Evolutionary conservation across 1,140 invertebrate species (phyloP).

Genomic region (Tigriopus japonicus): DNA sequence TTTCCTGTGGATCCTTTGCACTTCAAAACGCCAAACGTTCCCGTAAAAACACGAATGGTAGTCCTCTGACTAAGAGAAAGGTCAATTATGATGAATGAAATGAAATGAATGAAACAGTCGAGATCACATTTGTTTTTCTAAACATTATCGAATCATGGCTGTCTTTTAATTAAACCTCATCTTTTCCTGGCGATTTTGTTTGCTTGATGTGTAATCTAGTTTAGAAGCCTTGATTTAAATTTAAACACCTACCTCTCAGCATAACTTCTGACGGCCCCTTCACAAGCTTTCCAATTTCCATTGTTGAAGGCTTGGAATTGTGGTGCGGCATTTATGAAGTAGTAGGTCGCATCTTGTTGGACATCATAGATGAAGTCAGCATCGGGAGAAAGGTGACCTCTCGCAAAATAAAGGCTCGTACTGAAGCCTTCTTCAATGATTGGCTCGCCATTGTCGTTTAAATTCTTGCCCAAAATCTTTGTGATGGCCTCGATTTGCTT

Average conservation of each 20-base stretch:
- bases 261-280: not conserved
- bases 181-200: too few species aligned
- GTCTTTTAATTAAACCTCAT: too few species aligned
- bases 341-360: slow-evolving; percentile 16
- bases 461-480: not conserved
- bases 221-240: not conserved
- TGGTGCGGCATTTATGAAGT: slow-evolving; percentile 17
- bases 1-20: not conserved
- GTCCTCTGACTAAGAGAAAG: not conserved
- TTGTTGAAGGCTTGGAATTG: slow-evolving; percentile 22
- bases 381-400: slow-evolving; percentile 21
- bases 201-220: too few species aligned
- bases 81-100: not conserved
- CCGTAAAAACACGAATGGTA: not conserved
- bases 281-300: slow-evolving; percentile 41
- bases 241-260: slow-evolving; percentile 11
- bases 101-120: not conserved
- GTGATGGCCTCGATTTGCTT: not conserved
- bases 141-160: too few species aligned
- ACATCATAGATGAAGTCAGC: slow-evolving; percentile 19
- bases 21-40: not conserved
- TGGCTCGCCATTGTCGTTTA: not conserved
- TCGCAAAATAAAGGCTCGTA: slow-evolving; percentile 8
- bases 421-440: slow-evolving; percentile 3
- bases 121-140: too few species aligned